Conservation (phyloP, 2,113 vertebrate species). For the Chloroceryle aenea region DNA sequence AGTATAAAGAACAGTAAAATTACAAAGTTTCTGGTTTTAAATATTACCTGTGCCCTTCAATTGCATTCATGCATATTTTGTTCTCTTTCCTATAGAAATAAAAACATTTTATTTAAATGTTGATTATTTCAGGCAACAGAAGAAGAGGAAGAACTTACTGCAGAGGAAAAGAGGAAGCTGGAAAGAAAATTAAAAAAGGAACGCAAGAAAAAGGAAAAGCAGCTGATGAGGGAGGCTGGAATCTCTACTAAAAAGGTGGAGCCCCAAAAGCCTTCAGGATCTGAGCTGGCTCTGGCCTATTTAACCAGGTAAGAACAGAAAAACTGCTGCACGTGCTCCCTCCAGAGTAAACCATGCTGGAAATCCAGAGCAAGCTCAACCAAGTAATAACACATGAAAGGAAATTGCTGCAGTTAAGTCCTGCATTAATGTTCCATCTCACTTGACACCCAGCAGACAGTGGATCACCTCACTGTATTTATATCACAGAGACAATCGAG, state of each 20-base stretch:
- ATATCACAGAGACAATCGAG: background rate
- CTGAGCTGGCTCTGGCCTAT: slow-evolving; percentile 75
- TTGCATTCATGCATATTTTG: background rate
- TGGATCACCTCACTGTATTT: background rate
- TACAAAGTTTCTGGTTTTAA: background rate
- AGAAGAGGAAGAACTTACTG: slow-evolving; percentile 34
- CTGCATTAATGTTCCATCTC: slow-evolving; percentile 25
- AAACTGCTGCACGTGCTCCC: background rate
- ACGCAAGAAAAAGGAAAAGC: slow-evolving; percentile 75
- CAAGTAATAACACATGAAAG: background rate
- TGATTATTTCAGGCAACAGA: background rate
- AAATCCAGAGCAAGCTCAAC: background rate
- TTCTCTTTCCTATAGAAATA: background rate
- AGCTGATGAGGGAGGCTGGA: slow-evolving; percentile 62
- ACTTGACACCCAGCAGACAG: background rate
- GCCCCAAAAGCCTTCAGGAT: slow-evolving; percentile 1
- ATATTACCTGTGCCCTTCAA: background rate
- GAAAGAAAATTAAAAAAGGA: slow-evolving; percentile 83
- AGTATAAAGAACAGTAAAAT: background rate
- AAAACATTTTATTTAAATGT: background rate
- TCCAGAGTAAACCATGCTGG: background rate
- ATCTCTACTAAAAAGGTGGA: slow-evolving; percentile 9
- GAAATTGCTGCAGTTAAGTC: slow-evolving; percentile 7
- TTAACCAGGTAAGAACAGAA: slow-evolving; percentile 67
- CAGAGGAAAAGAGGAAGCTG: slow-evolving; percentile 71